Evolutionary conservation across 2,888 invertebrate genomes (phyloP), one percentile per base, ranked within the genome.

Genomic region (Nysson spinosus): DNA sequence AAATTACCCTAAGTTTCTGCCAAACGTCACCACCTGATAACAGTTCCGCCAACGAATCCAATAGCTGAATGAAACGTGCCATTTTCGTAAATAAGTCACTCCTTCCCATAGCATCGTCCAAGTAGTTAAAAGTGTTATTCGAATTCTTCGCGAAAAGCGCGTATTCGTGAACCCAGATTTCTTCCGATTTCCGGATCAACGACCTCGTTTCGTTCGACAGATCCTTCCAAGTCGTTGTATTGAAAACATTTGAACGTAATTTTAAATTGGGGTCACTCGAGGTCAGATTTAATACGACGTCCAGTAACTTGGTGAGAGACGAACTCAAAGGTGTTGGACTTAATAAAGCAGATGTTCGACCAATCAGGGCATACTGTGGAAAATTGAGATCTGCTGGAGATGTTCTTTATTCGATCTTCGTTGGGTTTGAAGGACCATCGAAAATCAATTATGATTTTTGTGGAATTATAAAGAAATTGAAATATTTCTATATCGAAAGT

Each of bases 11-110:
- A 16, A 83, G 50, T 35, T 82, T 85, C 20, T 80, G 78, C 85
- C 85, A 85, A 22, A 77, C 52, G 20, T 85, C 85, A 1, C 84
- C 84, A 6, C 85, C 85, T 1, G 71, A 71, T 0, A 72, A 37
- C 3, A 85, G 14, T 26, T 85, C 77, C 3, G 66, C 2, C 30
- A 80, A 19, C 0, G 72, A 64, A 17, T 76, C 65, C 6, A 72
- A 24, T 2, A 81, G 43, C 16, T 77, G 77, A 6, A 66, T 46
- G 2, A 54, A 26, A 11, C 71, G 61, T 6, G 39, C 54, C 9
- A 70, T 26, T n/a, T 50, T 63, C 1, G 30, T 4, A 16, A 71
- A 39, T 0, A 28, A 1, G 1, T 56, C 37, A n/a, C n/a, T n/a
- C n/a, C n/a, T n/a, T n/a, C n/a, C n/a, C n/a, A n/a, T n/a, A n/a